These are phyloP conservation scores for Oreochromis grahami DNA, from an alignment of 2,797 vertebrate genomes.

Conservation along the genomic window DNA sequence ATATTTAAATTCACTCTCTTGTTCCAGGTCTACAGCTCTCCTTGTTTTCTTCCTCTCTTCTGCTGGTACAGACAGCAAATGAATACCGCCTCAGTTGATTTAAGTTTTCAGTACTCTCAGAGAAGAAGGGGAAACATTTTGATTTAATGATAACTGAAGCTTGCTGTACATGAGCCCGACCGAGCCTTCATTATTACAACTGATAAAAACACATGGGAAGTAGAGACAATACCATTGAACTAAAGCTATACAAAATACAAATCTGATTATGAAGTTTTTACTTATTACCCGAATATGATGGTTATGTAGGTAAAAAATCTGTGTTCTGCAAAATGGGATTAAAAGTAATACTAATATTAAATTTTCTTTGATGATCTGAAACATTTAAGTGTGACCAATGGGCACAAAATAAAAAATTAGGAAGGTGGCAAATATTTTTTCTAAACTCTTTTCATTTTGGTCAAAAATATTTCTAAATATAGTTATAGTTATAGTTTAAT, in stretches of 20 bases:
- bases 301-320: background rate
- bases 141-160: background rate
- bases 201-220: background rate
- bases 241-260: background rate
- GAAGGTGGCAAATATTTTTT: background rate
- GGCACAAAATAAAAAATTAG: background rate
- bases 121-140: background rate
- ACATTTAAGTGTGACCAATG: background rate
- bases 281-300: background rate
- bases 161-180: background rate
- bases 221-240: background rate
- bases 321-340: background rate
- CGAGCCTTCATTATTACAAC: background rate
- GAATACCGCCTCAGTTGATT: background rate
- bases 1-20: constrained; percentile 26
- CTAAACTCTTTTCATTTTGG: fast-evolving
- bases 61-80: background rate
- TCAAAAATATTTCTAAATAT: background rate
- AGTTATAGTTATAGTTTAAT: too few relatives aligned
- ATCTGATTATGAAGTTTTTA: background rate
- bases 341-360: background rate
- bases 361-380: background rate
- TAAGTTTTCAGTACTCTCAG: background rate
- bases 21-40: background rate
- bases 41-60: constrained; percentile 24